Evolutionary conservation across 2,888 invertebrate genomes (phyloP), one percentile per base, ranked within the genome.

Genomic region (Lycophotia porphyrea): DNA sequence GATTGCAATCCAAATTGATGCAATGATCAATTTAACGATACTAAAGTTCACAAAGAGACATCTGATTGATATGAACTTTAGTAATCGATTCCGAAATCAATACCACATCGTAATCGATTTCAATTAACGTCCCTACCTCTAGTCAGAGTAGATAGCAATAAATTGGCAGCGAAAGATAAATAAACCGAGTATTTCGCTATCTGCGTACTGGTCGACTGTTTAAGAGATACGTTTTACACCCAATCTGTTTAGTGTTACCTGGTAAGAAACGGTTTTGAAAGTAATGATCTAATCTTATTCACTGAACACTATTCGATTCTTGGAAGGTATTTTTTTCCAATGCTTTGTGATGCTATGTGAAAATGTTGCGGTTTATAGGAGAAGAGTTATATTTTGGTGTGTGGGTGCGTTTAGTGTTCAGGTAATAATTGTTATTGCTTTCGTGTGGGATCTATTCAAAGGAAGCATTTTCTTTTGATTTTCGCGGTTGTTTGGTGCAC

Each of bases 121-220:
- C 68, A 76, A 71, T 76, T 49, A 69, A 44, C 84, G 31, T 70
- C 65, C 49, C 74, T 80, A 69, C 49, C 67, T 73, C 63, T 67
- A 69, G 80, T 11, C 24, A 55, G 49, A 76, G 76, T 79, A 77
- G 78, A 84, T 85, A 83, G 74, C 84, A 74, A 87, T 87, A 85
- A 87, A 87, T 87, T 85, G 78, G 76, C 79, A 72, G 67, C 24
- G 21, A 31, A 87, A 85, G 77, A 72, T 87, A 87, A 87, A 87
- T 81, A 88, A 85, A 80, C 79, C 13, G 2, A 49, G 52, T 31
- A 71, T 87, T 87, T 88, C 77, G 88, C 82, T 80, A 87, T 84
- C 58, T 64, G 76, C 69, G 78, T 71, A 84, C 74, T n/a, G 60
- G 65, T 47, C 36, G 67, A 81, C 73, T 84, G 69, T 87, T 82